Conservation (phyloP, 2,113 vertebrate genomes). For the Hippocampus mohnikei region DNA sequence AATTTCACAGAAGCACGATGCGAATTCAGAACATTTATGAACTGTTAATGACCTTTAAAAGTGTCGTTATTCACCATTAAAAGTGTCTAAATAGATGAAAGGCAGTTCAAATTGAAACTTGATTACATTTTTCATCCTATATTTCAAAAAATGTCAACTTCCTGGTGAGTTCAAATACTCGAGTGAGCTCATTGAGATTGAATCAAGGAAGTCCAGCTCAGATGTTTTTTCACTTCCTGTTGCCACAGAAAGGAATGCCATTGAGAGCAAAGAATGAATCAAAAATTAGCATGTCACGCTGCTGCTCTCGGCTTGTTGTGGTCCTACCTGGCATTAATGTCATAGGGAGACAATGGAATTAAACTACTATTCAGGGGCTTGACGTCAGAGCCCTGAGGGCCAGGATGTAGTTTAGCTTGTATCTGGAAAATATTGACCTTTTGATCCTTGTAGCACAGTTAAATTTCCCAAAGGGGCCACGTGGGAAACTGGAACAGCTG, state of each 20-base stretch:
- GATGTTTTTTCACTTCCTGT: conserved; percentile 20
- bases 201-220: conserved; percentile 15
- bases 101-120: not conserved
- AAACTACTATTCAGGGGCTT: not conserved
- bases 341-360: not conserved
- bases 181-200: not conserved
- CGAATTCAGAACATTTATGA: not conserved
- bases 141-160: not conserved
- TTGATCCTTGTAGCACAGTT: conserved; percentile 17
- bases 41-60: not conserved
- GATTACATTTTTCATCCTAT: not conserved
- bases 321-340: not conserved
- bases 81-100: not conserved
- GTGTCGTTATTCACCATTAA: not conserved
- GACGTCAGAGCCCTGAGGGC: not conserved
- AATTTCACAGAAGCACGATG: not conserved
- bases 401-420: conserved; percentile 12
- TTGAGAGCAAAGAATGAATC: conserved; percentile 34
- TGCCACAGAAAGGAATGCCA: conserved; percentile 23
- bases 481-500: not conserved
- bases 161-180: not conserved
- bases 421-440: conserved; percentile 34
- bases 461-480: not conserved
- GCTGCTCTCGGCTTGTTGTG: not conserved
- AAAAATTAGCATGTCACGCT: not conserved